Evolutionary conservation across 2,797 vertebrate genomes (phyloP).

Genomic region (Perodicticus potto): DNA sequence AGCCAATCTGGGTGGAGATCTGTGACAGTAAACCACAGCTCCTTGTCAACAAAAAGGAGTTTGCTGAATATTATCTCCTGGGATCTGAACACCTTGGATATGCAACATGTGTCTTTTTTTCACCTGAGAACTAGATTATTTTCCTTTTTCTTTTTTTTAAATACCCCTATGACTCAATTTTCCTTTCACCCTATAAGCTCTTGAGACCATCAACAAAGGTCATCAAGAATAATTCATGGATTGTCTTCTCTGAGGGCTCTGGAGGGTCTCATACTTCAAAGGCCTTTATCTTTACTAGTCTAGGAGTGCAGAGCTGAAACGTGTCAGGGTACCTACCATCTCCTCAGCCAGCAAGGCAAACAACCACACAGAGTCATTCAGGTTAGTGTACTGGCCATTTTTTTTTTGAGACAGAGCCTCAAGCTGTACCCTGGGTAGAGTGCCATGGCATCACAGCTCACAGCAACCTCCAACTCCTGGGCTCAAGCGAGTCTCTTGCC

Average conservation of each 20-base stretch:
- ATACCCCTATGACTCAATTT: neutral
- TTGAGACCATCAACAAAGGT: neutral
- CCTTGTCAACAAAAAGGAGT: slow-evolving; percentile 54
- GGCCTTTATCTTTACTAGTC: neutral
- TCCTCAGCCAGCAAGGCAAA: neutral
- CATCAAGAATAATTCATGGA: neutral
- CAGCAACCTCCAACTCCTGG: too few species aligned
- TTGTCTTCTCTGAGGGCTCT: neutral
- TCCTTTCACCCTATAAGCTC: neutral
- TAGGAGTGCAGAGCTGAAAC: neutral
- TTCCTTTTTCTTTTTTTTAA: neutral
- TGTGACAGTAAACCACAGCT: slow-evolving; percentile 9
- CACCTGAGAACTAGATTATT: slow-evolving; percentile 19
- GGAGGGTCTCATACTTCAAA: neutral
- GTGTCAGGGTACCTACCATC: accelerated
- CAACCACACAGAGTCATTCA: neutral
- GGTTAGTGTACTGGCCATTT: neutral
- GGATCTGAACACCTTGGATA: slow-evolving; percentile 15
- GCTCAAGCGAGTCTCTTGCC: too few species aligned
- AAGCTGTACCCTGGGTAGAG: too few species aligned
- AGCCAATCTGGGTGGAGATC: slow-evolving; percentile 35
- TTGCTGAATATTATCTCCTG: neutral
- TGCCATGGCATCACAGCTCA: too few species aligned
- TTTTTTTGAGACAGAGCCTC: too few species aligned
- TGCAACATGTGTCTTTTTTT: neutral